phyloP scores from a whole-genome alignment of 1,140 invertebrate genomes.

The Drosophila melanogaster region Release_6_plus_ISO1_MT NT_033779.5:16246001-16246500 shows the following conservation, averaged over 20 bases:
- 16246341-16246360: constrained; percentile 2
- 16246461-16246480: constrained; percentile 6
- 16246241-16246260: constrained; percentile 9
- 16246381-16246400: constrained; percentile 14
- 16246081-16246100: constrained; percentile 45
- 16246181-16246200: constrained; percentile 39
- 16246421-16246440: constrained; percentile 8
- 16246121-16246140: constrained; percentile 79
- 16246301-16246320: constrained; percentile 33
- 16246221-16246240: constrained; percentile 12
- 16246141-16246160: constrained; percentile 68
- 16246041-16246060: constrained; percentile 83
- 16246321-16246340: constrained; percentile 34
- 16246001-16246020: constrained; percentile 71
- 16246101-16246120: constrained; percentile 42
- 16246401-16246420: constrained; percentile 7
- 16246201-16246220: constrained; percentile 18
- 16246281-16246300: constrained; percentile 29
- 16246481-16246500: constrained; percentile 67
- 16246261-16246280: constrained; percentile 24
- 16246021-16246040: constrained; percentile 74
- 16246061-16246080: constrained; percentile 32
- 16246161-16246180: constrained; percentile 53
- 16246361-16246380: constrained; percentile 22
- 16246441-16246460: constrained; percentile 11